These are phyloP conservation scores for Mystacides longicornis DNA, from an alignment of 2,888 invertebrate species.

Conservation along the genomic window DNA sequence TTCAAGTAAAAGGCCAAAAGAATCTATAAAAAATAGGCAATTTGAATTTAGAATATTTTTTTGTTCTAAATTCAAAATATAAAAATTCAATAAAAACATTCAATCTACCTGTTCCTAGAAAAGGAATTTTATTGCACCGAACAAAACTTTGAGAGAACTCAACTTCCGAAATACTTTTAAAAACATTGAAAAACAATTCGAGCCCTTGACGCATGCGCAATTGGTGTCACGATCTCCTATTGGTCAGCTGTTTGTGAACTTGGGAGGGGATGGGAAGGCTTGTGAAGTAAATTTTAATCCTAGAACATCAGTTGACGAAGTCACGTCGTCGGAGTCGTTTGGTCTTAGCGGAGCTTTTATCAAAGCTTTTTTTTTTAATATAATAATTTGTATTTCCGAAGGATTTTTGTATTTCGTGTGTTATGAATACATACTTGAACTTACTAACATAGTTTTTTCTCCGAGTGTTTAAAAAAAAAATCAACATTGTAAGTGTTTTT, in stretches of 20 bases:
- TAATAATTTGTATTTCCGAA: not conserved
- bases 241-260: conserved; percentile 28
- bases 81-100: too few relatives aligned
- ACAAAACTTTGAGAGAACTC: not conserved
- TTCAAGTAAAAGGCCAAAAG: too few relatives aligned
- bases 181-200: conserved; percentile 1
- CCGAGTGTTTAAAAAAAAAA: too few relatives aligned
- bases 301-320: conserved; percentile 14
- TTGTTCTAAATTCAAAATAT: too few relatives aligned
- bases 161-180: not conserved
- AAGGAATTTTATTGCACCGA: too few relatives aligned
- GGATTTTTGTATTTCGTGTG: too few relatives aligned
- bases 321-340: conserved; percentile 1
- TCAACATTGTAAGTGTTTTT: too few relatives aligned
- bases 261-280: conserved; percentile 30
- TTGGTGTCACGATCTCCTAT: conserved; percentile 7
- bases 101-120: too few relatives aligned
- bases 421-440: too few relatives aligned
- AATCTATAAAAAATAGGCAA: too few relatives aligned
- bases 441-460: too few relatives aligned
- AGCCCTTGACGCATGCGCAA: conserved; percentile 12
- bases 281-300: conserved; percentile 4
- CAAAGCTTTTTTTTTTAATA: not conserved
- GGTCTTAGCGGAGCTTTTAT: not conserved
- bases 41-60: too few relatives aligned